A percentile compares a stretch with the other conserved stretches of the same genome.
Conservation (phyloP, 2,797 vertebrate genomes). For the Sphenodon punctatus region DNA sequence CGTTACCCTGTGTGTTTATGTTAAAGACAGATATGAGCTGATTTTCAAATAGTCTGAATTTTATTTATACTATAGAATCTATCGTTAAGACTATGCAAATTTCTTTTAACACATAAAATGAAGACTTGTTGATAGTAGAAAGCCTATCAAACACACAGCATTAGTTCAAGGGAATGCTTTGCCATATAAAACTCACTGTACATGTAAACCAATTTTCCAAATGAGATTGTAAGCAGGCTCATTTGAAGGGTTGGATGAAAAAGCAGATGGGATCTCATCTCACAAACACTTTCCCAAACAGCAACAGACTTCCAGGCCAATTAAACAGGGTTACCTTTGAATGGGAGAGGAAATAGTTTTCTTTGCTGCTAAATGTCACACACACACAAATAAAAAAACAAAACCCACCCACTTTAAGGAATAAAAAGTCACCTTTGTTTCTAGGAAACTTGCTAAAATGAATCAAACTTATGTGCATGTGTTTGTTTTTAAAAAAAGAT, state of each 20-base stretch:
- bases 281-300: conserved; percentile 85
- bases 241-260: conserved; percentile 78
- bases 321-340: conserved; percentile 86
- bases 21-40: conserved; percentile 70
- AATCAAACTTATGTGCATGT: conserved; percentile 49
- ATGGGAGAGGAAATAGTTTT: conserved; percentile 87
- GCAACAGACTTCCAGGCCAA: conserved; percentile 85
- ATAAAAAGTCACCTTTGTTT: conserved; percentile 78
- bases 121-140: conserved; percentile 81
- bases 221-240: conserved; percentile 81
- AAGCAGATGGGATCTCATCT: conserved; percentile 82
- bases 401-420: conserved; percentile 79
- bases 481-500: conserved; percentile 28
- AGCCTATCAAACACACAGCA: conserved; percentile 69
- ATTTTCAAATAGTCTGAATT: conserved; percentile 53
- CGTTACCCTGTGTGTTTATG: neutral
- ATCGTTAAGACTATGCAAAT: conserved; percentile 74
- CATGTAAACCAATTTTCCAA: conserved; percentile 83
- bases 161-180: conserved; percentile 81
- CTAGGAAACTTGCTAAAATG: conserved; percentile 71
- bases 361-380: conserved; percentile 88
- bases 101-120: conserved; percentile 80
- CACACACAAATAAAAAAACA: too few species aligned
- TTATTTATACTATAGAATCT: conserved; percentile 79
- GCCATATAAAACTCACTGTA: conserved; percentile 80